Evolutionary conservation across 2,797 vertebrate species (phyloP).

Genomic region (Trematomus bernacchii): DNA sequence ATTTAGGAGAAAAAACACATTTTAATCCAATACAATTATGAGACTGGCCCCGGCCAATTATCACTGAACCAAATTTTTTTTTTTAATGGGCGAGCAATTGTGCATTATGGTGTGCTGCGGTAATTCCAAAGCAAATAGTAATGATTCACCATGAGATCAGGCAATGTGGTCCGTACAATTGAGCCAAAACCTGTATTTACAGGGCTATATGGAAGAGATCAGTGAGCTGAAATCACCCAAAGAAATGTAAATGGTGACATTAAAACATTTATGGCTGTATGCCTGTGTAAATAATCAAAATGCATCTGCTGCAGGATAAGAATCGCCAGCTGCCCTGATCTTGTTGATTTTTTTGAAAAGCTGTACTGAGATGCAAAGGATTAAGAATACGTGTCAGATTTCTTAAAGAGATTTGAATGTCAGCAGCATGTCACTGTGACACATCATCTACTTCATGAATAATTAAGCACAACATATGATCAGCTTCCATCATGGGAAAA

Average conservation of each 20-base stretch:
- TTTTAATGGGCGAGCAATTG: slow-evolving; percentile 9
- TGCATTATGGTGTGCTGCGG: slow-evolving; percentile 7
- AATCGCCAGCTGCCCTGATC: neutral
- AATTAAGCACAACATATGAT: slow-evolving; percentile 17
- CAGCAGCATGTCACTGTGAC: slow-evolving; percentile 11
- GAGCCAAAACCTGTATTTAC: slow-evolving; percentile 3
- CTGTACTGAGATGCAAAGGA: slow-evolving; percentile 5
- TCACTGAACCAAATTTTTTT: neutral
- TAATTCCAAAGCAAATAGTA: neutral
- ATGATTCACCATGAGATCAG: slow-evolving; percentile 7
- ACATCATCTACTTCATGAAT: slow-evolving; percentile 25
- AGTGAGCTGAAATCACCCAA: slow-evolving; percentile 6
- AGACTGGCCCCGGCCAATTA: neutral
- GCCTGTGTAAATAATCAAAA: slow-evolving; percentile 3
- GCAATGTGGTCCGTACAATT: neutral
- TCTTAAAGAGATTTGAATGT: neutral
- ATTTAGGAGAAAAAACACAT: neutral
- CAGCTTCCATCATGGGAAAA: slow-evolving; percentile 12
- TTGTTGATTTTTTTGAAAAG: neutral
- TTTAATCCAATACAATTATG: slow-evolving; percentile 3
- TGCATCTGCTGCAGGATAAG: neutral
- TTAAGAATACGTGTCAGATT: slow-evolving; percentile 18
- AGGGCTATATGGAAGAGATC: neutral
- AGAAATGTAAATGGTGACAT: neutral
- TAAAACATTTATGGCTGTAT: neutral